A percentile compares a stretch with the other conserved stretches of the same genome.
These are phyloP conservation scores for Hemitrygon akajei DNA, from an alignment of 2,797 vertebrate genomes.

Conservation along the genomic window DNA sequence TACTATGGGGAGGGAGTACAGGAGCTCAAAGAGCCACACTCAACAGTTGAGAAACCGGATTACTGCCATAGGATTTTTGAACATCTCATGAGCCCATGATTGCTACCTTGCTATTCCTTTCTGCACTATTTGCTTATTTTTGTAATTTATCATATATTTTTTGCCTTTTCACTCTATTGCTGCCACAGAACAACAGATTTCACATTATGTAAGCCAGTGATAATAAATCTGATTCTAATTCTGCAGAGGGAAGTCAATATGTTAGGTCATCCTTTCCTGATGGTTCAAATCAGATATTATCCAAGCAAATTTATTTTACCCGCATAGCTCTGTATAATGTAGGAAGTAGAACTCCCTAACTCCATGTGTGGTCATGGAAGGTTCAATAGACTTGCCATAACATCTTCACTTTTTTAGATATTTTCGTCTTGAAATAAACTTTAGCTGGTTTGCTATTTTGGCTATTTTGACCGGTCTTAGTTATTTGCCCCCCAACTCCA, in stretches of 20 bases:
- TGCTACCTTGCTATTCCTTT: too few species aligned
- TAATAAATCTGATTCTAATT: not conserved
- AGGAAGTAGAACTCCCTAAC: not conserved
- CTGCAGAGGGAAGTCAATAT: not conserved
- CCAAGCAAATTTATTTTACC: not conserved
- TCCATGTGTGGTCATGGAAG: not conserved
- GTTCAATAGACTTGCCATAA: not conserved
- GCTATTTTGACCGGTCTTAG: not conserved
- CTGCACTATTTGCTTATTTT: too few species aligned
- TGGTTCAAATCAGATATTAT: not conserved
- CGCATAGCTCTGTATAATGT: not conserved
- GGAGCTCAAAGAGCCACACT: too few species aligned
- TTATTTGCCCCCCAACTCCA: not conserved
- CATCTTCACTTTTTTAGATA: not conserved
- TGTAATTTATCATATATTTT: too few species aligned
- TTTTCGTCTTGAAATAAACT: not conserved
- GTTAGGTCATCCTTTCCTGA: not conserved
- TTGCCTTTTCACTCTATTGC: too few species aligned
- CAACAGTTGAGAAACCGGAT: not conserved
- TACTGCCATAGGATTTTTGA: not conserved
- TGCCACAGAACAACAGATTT: too few species aligned
- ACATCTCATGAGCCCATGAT: too few species aligned
- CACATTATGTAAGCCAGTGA: too few species aligned
- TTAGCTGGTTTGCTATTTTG: not conserved
- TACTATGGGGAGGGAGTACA: too few species aligned